These are phyloP conservation scores for Platichthys flesus DNA, from an alignment of 2,113 vertebrate species.

Conservation along the genomic window DNA sequence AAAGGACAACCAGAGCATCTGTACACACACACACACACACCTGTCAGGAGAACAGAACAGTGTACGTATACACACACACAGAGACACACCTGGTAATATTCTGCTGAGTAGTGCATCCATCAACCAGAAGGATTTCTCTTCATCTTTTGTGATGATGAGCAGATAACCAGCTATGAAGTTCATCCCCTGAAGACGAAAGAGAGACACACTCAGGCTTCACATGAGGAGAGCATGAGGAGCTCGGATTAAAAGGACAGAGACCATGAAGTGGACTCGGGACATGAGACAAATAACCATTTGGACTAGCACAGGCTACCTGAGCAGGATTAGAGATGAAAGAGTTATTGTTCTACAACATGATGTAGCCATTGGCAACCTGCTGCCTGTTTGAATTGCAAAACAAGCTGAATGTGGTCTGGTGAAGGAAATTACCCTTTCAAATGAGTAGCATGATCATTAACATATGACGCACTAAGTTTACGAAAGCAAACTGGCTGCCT, in stretches of 20 bases:
- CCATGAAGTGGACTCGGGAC: background rate
- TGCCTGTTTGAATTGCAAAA: slow-evolving; percentile 54
- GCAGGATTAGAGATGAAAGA: background rate
- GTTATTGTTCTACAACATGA: slow-evolving; percentile 1
- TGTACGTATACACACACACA: slow-evolving; percentile 64
- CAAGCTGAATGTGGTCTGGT: background rate
- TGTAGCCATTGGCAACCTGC: background rate
- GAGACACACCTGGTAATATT: slow-evolving; percentile 93
- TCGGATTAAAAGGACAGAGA: background rate
- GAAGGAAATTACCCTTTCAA: slow-evolving; percentile 53
- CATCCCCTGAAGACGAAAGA: slow-evolving; percentile 89
- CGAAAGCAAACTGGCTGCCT: background rate
- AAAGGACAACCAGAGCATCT: slow-evolving; percentile 17
- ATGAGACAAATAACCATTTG: background rate
- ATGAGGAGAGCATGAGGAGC: background rate
- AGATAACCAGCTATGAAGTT: slow-evolving; percentile 96
- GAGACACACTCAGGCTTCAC: slow-evolving; percentile 16
- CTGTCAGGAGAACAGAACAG: too few relatives aligned
- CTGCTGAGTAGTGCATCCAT: slow-evolving; percentile 91
- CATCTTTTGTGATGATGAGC: slow-evolving; percentile 91
- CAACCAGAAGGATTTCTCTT: slow-evolving; percentile 97
- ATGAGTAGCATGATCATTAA: slow-evolving; percentile 21
- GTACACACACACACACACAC: background rate
- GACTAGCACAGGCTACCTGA: background rate
- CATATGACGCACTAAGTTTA: background rate